These are phyloP conservation scores for Gymnoscopelus braueri DNA, from an alignment of 2,797 vertebrate genomes.

Conservation along the genomic window DNA sequence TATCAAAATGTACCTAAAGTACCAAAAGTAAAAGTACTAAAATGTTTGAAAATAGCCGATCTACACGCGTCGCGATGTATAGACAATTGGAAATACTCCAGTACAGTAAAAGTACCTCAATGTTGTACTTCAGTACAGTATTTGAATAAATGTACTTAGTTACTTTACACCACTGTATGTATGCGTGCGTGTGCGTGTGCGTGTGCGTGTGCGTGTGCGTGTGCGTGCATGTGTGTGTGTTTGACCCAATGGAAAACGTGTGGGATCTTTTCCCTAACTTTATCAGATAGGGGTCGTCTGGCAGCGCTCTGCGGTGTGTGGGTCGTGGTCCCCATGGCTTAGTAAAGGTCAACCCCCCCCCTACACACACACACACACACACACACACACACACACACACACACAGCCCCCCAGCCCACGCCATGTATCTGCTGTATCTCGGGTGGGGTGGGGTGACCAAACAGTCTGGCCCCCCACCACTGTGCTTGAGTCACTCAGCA, in stretches of 20 bases:
- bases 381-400: too few relatives aligned
- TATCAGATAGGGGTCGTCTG: slow-evolving; percentile 64
- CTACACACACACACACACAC: background rate
- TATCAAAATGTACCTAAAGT: too few relatives aligned
- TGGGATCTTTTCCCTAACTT: slow-evolving; percentile 49
- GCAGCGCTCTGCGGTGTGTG: slow-evolving; percentile 63
- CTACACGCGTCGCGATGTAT: too few relatives aligned
- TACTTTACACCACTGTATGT: too few relatives aligned
- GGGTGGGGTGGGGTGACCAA: slow-evolving; percentile 48
- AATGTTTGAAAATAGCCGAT: too few relatives aligned
- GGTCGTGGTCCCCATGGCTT: slow-evolving; percentile 63
- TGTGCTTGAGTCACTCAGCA: slow-evolving; percentile 65
- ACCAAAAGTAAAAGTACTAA: too few relatives aligned
- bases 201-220: slow-evolving; percentile 23
- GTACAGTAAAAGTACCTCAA: too few relatives aligned
- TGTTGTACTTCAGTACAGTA: too few relatives aligned
- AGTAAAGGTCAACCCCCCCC: slow-evolving; percentile 67
- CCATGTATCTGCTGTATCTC: slow-evolving; percentile 51
- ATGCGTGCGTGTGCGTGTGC: slow-evolving; percentile 9
- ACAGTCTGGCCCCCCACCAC: slow-evolving; percentile 22
- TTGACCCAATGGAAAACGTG: slow-evolving; percentile 19
- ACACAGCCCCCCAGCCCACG: slow-evolving; percentile 55
- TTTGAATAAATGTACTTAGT: too few relatives aligned
- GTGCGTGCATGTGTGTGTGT: background rate
- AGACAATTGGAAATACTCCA: too few relatives aligned